Percentiles rank a stretch among this genome's conserved stretches.
Conservation (phyloP, 2,113 vertebrate genomes). For the Charina bottae region DNA sequence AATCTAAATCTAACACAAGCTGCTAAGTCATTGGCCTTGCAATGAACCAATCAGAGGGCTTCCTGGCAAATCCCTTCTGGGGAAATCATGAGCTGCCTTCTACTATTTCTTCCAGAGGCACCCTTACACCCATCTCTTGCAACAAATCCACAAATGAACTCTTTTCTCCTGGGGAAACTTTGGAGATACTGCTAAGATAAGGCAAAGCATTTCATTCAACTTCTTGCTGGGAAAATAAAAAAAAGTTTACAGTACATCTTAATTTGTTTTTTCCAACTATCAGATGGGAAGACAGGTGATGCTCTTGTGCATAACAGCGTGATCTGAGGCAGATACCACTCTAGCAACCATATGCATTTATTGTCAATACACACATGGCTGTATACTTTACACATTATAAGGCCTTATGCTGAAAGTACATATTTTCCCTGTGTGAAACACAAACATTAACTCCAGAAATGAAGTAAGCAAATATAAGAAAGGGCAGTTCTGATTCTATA, state of each 20-base stretch:
- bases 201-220: constrained; percentile 24
- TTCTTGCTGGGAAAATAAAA: constrained; percentile 4
- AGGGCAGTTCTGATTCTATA: constrained; percentile 1
- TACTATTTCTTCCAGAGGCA: not conserved
- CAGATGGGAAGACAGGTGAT: constrained; percentile 58
- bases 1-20: not conserved
- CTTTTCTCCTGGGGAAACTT: constrained; percentile 4
- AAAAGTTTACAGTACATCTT: no score
- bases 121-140: not conserved
- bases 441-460: constrained; percentile 50
- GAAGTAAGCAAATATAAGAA: constrained; percentile 48
- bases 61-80: not conserved
- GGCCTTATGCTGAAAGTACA: constrained; percentile 69
- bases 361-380: constrained; percentile 69
- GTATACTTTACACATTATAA: constrained; percentile 69
- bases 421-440: constrained; percentile 54
- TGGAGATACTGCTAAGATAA: constrained; percentile 38
- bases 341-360: constrained; percentile 65
- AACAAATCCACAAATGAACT: not conserved
- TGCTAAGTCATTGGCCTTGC: constrained; percentile 7
- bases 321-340: constrained; percentile 71
- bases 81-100: not conserved
- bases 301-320: constrained; percentile 64
- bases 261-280: constrained; percentile 29
- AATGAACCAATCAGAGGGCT: not conserved